Evolutionary conservation across 2,113 vertebrate species (phyloP).

Genomic region (Lampris incognitus): DNA sequence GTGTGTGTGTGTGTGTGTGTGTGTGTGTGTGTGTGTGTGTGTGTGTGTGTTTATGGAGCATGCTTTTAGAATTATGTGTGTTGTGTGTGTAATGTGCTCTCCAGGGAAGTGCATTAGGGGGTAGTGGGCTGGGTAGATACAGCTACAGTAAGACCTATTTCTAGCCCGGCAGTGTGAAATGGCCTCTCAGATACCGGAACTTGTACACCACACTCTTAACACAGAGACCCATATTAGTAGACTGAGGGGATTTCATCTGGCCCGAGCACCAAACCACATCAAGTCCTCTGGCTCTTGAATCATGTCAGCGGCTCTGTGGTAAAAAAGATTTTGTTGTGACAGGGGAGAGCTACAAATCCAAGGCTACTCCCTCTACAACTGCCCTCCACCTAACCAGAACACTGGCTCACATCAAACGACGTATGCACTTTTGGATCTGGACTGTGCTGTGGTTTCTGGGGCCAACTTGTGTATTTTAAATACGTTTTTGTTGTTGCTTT

Average conservation of each 20-base stretch:
- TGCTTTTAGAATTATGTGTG: constrained; percentile 54
- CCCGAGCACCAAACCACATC: constrained; percentile 65
- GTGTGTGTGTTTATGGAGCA: constrained; percentile 61
- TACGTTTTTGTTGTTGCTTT: constrained; percentile 30
- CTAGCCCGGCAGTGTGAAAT: constrained; percentile 68
- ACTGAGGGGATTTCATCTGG: constrained; percentile 71
- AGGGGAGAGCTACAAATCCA: constrained; percentile 55
- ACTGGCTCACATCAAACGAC: constrained; percentile 26
- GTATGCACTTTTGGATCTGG: constrained; percentile 47
- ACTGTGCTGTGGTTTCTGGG: constrained; percentile 33
- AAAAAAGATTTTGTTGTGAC: constrained; percentile 71
- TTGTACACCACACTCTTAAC: constrained; percentile 59
- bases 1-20: constrained; percentile 28
- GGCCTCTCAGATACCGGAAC: constrained; percentile 67
- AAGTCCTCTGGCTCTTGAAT: constrained; percentile 69
- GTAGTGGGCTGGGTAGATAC: constrained; percentile 61
- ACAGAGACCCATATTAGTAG: constrained; percentile 72
- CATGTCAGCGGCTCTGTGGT: constrained; percentile 66
- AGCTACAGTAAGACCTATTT: constrained; percentile 69
- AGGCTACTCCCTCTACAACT: constrained; percentile 50
- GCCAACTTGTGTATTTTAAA: constrained; percentile 20
- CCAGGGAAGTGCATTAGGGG: constrained; percentile 44
- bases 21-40: constrained; percentile 21
- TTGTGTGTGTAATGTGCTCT: constrained; percentile 46
- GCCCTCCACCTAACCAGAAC: constrained; percentile 33